Evolutionary conservation across 2,797 vertebrate species (phyloP).

Genomic region (Bradypodion pumilum): DNA sequence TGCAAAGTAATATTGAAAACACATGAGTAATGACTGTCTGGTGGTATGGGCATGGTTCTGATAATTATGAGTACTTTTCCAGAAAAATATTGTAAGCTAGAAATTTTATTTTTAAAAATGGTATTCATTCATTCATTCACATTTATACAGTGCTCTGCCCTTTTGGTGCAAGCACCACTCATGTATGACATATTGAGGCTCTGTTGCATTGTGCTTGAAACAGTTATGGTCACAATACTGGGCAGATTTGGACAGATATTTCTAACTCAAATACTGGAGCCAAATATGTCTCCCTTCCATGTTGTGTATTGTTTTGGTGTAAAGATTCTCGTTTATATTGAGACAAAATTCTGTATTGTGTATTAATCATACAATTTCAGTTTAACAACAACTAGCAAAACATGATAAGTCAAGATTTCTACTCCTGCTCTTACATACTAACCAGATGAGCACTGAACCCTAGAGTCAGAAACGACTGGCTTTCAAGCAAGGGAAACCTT

Average conservation of each 20-base stretch:
- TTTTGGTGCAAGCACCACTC: too few relatives aligned
- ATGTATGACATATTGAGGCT: not conserved
- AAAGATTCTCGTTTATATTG: not conserved
- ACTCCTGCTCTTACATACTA: not conserved
- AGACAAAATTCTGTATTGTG: not conserved
- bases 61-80: not conserved
- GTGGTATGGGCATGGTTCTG: not conserved
- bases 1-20: slow-evolving; percentile 24
- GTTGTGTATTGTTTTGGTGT: not conserved
- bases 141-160: too few relatives aligned
- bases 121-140: too few relatives aligned
- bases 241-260: not conserved
- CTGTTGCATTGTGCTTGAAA: not conserved
- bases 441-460: too few relatives aligned
- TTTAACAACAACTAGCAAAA: not conserved
- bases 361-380: not conserved
- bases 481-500: too few relatives aligned
- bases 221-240: not conserved
- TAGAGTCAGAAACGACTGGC: too few relatives aligned
- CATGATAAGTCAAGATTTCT: not conserved
- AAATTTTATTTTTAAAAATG: too few relatives aligned
- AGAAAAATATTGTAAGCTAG: not conserved
- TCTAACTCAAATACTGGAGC: not conserved
- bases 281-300: not conserved
- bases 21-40: rapidly evolving